Evolutionary conservation across 2,797 vertebrate species (phyloP), one percentile per base, ranked within the genome.

Genomic region (Scolopax rusticola): DNA sequence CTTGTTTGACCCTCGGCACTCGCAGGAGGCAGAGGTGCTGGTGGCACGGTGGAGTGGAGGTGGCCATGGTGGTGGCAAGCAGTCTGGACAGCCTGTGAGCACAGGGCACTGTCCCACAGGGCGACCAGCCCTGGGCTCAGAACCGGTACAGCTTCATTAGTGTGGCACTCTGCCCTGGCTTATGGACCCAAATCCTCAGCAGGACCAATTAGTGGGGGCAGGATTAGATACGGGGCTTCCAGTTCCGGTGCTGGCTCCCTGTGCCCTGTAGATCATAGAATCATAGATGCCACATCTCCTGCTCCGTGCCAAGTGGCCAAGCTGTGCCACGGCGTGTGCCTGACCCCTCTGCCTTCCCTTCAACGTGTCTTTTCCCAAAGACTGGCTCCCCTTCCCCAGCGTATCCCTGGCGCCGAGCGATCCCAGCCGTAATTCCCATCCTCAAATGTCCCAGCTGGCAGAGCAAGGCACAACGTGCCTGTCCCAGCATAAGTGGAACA

Each of bases 351-450:
- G 2, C 9, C 18, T 27, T 67, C 28, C 82, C 63, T 41, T 57
- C 43, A 36, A 36, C 6, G 0, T 4, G 2, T 11, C 50, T 40
- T 25, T 67, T 65, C 59, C 83, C 27, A 10, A 40, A 2, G 48
- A 2, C 4, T 25, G 47, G 14, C 25, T 60, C 40, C 28, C 18
- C 47, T 79, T 59, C 64, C n/a, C 63, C 3, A 1, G 13, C 12
- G 16, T 25, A 0, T 13, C 47, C 41, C 41, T 80, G 1, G 0
- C 36, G 47, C 53, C 20, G 1, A 33, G 45, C 2, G 0, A 4
- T 87, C 25, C 43, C 76, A 10, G 38, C 2, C 1, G 20, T 24
- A 25, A 45, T 69, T 79, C 28, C 54, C 17, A 2, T 82, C 51
- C 40, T 76, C 8, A 1, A 13, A 14, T 32, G 11, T 73, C 80